Conservation (phyloP, 2,113 vertebrate genomes). For the Myotis yumanensis region DNA sequence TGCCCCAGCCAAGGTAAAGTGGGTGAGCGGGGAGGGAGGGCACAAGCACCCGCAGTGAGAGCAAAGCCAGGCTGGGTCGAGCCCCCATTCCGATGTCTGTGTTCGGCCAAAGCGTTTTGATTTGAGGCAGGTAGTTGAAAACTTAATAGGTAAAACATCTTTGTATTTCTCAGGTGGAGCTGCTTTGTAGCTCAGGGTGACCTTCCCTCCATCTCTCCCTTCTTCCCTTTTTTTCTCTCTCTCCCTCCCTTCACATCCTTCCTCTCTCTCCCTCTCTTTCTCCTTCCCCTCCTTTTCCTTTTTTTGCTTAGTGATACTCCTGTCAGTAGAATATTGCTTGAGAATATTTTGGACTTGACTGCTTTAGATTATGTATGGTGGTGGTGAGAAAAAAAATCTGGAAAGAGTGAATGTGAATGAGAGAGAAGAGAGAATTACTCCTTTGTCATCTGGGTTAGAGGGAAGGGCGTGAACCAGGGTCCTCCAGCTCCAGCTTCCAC, state of each 20-base stretch:
- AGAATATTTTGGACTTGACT: neutral
- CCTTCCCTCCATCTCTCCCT: neutral
- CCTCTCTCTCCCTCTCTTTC: fast-evolving
- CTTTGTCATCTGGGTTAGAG: neutral
- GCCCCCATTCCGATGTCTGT: neutral
- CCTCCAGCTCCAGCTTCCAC: neutral
- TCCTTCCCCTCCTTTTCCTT: neutral
- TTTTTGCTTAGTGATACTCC: neutral
- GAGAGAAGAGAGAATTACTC: neutral
- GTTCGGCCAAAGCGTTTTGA: neutral
- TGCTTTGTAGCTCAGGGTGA: neutral
- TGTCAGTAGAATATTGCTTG: neutral
- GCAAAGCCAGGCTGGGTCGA: neutral
- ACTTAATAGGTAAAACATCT: neutral
- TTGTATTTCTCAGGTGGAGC: neutral
- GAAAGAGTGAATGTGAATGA: neutral
- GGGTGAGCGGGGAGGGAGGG: neutral
- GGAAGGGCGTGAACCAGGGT: neutral
- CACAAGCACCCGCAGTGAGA: neutral
- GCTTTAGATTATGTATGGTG: neutral
- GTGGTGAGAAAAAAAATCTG: neutral
- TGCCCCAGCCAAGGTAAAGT: slow-evolving; percentile 87
- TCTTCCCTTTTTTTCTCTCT: no score
- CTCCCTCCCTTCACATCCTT: fast-evolving
- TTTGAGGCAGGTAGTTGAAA: neutral